Base-by-base conservation (phyloP, 1,140 invertebrate species). In the Drosophila suzukii region DNA sequence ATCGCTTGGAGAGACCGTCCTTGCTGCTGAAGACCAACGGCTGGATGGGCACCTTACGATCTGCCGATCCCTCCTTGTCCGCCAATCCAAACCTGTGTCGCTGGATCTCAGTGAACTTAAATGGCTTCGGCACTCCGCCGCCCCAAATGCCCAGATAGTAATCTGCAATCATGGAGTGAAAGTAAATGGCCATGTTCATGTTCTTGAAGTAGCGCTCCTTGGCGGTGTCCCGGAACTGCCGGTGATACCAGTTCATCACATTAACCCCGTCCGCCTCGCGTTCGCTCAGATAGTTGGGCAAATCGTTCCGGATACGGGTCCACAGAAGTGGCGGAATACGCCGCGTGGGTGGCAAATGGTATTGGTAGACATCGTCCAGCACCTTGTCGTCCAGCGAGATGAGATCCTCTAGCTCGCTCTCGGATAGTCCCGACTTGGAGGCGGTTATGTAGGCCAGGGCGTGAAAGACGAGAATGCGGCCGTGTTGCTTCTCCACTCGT, bases 91-190 rank as follows among this genome's bases (percentile, higher is more conserved):
- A 98, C 74, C 95, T 94, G 78, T 47, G 92, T 43, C 80, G 67
- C 59, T 99, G 98, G 59, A 98, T 98, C 93, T 99, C 98, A 0
- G 98, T 99, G 82, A 98, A 99, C 89, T 98, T 98, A 89, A 99
- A 99, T 0, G 96, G 98, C 84, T 99, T 99, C 0, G 98, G 97
- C 53, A 94, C 95, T 1, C 98, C 98, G 13, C 98, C 98, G 32
- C 98, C 97, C 97, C 97, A 99, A 68, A 97, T 98, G 4, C 98
- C 98, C 13, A 99, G 93, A 92, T 98, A 99, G 92, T 99, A 99
- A 93, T 99, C 98, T 2, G 98, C 98, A 70, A 99, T 98, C 93
- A 97, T 97, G 2, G 98, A 98, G 92, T 99, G 98, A 92, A 99
- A 99, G 91, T 98, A 98, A 90, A 96, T 96, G 0, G 97, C 96